Evolutionary conservation across 2,113 vertebrate genomes (phyloP).

Genomic region (Lophura nycthemera): DNA sequence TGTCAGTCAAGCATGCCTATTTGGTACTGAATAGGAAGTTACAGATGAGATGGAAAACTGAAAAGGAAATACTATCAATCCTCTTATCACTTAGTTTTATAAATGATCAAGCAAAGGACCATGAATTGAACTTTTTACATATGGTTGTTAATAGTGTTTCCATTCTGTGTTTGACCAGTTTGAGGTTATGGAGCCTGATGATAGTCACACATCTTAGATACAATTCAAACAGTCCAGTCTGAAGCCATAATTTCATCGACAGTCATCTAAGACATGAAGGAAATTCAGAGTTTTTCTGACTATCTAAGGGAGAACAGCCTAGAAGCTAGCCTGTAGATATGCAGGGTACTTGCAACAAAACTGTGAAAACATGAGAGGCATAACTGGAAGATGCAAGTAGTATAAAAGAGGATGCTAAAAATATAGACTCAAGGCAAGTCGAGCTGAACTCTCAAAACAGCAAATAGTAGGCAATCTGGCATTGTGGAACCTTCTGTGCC

Average conservation of each 20-base stretch:
- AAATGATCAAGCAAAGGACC: neutral
- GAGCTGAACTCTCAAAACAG: neutral
- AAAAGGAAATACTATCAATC: neutral
- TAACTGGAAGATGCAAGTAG: accelerated
- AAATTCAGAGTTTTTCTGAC: neutral
- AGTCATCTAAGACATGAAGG: neutral
- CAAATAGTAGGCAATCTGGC: neutral
- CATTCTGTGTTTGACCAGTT: neutral
- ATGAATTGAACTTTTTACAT: neutral
- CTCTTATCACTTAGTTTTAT: neutral
- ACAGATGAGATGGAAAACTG: neutral
- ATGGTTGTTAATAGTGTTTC: neutral
- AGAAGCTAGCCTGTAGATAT: neutral
- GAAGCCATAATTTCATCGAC: neutral
- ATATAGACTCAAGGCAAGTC: neutral
- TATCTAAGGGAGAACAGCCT: neutral
- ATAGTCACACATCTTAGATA: neutral
- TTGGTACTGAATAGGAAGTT: neutral
- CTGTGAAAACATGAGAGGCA: neutral
- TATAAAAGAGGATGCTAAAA: neutral
- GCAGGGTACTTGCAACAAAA: neutral
- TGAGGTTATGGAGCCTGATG: neutral
- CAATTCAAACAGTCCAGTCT: neutral
- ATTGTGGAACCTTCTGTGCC: neutral
- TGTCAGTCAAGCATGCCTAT: neutral